phyloP scores from a whole-genome alignment of 2,888 invertebrate species.

The Drosophila fulvimacula region DNA sequence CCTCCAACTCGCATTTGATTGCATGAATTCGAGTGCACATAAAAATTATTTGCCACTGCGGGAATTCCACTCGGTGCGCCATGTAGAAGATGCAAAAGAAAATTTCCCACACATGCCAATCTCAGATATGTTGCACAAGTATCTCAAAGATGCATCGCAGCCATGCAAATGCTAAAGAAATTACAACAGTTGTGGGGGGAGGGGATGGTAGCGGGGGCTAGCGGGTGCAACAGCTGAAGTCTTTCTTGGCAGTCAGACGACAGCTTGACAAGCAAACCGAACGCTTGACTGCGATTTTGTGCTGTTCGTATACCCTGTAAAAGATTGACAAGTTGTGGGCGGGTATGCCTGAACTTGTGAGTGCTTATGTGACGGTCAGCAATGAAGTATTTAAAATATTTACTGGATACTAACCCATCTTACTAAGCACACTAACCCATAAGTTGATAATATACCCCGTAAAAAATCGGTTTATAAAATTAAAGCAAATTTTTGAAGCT shows the following conservation, averaged over 20 bases:
- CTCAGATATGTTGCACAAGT: slow-evolving; percentile 66
- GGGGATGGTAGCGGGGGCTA: not conserved
- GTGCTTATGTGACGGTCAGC: not conserved
- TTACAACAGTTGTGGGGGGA: slow-evolving; percentile 21
- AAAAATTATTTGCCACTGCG: slow-evolving; percentile 38
- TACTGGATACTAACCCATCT: no score
- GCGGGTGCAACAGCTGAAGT: slow-evolving; percentile 2
- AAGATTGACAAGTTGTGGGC: not conserved
- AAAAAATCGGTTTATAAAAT: no score
- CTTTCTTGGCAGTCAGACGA: slow-evolving; percentile 35
- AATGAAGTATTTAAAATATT: no score
- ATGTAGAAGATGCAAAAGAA: slow-evolving; percentile 38
- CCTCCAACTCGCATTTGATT: slow-evolving; percentile 30
- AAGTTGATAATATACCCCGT: not conserved
- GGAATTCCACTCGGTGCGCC: slow-evolving; percentile 35
- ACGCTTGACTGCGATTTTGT: slow-evolving; percentile 7
- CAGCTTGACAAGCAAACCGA: slow-evolving; percentile 50
- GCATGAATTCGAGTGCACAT: slow-evolving; percentile 43
- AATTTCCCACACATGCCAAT: slow-evolving; percentile 75
- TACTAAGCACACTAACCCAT: no score
- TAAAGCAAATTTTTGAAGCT: not conserved
- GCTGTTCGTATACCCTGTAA: slow-evolving; percentile 36
- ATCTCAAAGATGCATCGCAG: slow-evolving; percentile 55
- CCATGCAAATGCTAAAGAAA: slow-evolving; percentile 55
- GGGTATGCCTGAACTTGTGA: not conserved